Evolutionary conservation across 2,797 vertebrate genomes (phyloP).

Genomic region (Gymnoscopelus microlampas): DNA sequence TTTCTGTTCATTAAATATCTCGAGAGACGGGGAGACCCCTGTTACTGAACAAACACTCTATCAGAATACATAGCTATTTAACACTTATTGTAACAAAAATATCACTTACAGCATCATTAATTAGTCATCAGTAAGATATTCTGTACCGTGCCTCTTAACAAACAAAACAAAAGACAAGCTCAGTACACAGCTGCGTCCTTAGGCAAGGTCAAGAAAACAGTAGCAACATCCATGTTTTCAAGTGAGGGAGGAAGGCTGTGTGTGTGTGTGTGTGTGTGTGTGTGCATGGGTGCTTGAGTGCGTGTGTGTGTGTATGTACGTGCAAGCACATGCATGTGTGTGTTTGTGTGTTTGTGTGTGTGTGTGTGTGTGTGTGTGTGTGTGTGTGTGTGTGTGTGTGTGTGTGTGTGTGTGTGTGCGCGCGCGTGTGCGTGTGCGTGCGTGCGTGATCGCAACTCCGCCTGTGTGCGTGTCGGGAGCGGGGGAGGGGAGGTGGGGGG

Average conservation of each 20-base stretch:
- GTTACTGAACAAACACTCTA: too few species aligned
- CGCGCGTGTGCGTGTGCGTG: neutral
- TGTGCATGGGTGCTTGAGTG: slow-evolving; percentile 1
- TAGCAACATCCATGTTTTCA: slow-evolving; percentile 43
- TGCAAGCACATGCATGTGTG: neutral
- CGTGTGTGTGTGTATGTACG: neutral
- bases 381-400: too few species aligned
- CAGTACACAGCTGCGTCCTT: slow-evolving; percentile 15
- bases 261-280: slow-evolving; percentile 4
- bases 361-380: too few species aligned
- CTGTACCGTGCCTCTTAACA: neutral
- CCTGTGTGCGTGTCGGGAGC: neutral
- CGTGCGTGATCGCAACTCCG: slow-evolving; percentile 10
- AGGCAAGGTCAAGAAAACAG: slow-evolving; percentile 35
- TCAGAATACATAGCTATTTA: too few species aligned
- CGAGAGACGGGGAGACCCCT: too few species aligned
- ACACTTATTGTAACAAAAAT: too few species aligned
- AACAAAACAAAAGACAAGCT: neutral
- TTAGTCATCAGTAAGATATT: slow-evolving; percentile 9
- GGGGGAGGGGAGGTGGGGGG: neutral
- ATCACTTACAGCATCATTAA: neutral
- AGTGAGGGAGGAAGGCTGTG: slow-evolving; percentile 14
- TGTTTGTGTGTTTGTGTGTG: neutral
- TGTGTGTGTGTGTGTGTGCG: too few species aligned
- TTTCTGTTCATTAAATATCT: too few species aligned